Evolutionary conservation across 2,888 invertebrate species (phyloP), one percentile per base, ranked within the genome.

Genomic region (Abrostola triplasia): DNA sequence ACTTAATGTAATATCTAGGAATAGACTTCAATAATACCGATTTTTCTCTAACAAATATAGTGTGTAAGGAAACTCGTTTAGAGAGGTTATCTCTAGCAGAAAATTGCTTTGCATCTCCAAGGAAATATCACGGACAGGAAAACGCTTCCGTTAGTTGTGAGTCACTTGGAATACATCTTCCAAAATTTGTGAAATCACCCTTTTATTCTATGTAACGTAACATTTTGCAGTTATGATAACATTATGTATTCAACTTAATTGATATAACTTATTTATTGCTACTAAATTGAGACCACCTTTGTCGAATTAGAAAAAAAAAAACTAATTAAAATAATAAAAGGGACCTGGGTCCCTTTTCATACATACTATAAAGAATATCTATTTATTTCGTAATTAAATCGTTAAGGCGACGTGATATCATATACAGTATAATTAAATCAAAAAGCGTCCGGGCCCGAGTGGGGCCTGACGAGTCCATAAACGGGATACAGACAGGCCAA

Each of bases 61-160:
- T 83, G 85, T 85, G 85, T 86, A 84, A 85, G 84, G 81, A 86
- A 89, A 88, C 84, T 84, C 88, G 88, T 88, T 89, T 88, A 89
- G 85, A 88, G 84, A 88, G 87, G 89, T 90, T 90, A 90, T 90
- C 88, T 90, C 90, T 90, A 84, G 88, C 88, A 92, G 92, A 92
- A 93, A 92, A 93, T 93, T 93, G 91, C 90, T 92, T 91, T 88
- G 90, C 90, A 92, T 92, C 92, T 92, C 92, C 82, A 89, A 92
- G 92, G 92, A 90, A 93, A 92, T 92, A 90, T 90, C 88, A 86
- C 83, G 85, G 84, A 81, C 77, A 85, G 84, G 88, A 84, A 88
- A 89, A 89, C 83, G 84, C 86, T 85, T 89, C 87, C 84, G 86
- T 87, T 88, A 89, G 84, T 86, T 84, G 84, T 85, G 80, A 84